Base-by-base conservation (phyloP, 2,888 invertebrate species). In the Rhodophaea formosa region DNA sequence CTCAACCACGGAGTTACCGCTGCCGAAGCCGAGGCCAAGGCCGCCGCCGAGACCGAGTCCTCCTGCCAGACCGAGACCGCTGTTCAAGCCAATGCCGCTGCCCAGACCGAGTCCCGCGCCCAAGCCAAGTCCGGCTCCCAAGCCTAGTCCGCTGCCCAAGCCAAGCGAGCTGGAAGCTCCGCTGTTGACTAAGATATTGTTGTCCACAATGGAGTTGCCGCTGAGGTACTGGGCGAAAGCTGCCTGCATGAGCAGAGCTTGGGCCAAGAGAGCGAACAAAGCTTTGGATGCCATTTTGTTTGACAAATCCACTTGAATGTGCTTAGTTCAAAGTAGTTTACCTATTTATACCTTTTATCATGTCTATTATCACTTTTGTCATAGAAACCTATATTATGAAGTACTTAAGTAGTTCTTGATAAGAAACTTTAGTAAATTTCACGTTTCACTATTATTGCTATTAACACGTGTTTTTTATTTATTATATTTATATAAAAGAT, bases 241-340 rank as follows among this genome's bases (percentile, higher is more conserved):
- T n/a, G n/a, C n/a, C n/a, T n/a, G n/a, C n/a, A n/a, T n/a, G n/a
- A n/a, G n/a, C n/a, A n/a, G n/a, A n/a, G n/a, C n/a, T n/a, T n/a
- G n/a, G n/a, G n/a, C 57, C 47, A 43, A 1, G 61, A 62, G n/a
- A 8, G 35, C 51, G 35, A 35, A 51, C 8, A 51, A 35, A 29
- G 14, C 10, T 49, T 59, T 56, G 53, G 52, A 46, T 39, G 49
- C 51, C 61, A 62, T 62, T 23, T 44, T 42, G 29, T n/a, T 53
- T 51, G 16, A 16, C 35, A 10, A 10, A 10, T 45, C 17, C 12
- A 45, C 17, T 45, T 45, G 30, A 49, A 49, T 49, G 49, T 49
- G 17, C n/a, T 15, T 17, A 0, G 0, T 15, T 8, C 14, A 49
- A 32, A 10, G 15, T 1, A 0, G 3, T 8, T 49, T 5, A 49